phyloP scores from a whole-genome alignment of 92 coral and sea anemone species.

The Parazoanthus darwini region DNA sequence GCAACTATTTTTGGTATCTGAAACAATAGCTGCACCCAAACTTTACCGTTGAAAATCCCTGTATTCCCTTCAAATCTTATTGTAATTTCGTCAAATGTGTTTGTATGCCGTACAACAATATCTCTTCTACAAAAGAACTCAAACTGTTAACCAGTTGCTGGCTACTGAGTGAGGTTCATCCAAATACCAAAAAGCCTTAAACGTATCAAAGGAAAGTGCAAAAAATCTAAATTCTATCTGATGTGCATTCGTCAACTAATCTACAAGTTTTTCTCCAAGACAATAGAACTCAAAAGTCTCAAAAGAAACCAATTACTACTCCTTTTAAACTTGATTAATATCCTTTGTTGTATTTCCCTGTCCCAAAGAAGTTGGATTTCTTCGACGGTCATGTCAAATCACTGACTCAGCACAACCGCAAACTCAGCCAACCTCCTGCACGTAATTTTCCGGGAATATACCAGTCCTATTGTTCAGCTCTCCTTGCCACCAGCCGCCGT shows the following conservation, averaged over 20 bases:
- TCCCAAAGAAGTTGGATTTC: not conserved
- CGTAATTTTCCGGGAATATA: conserved; percentile 91
- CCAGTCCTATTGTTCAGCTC: conserved; percentile 82
- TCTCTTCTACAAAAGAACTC: not conserved
- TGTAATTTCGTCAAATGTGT: not conserved
- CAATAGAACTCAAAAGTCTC: not conserved
- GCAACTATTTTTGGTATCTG: no score
- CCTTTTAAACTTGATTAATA: no score
- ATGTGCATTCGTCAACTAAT: not conserved
- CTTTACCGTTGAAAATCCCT: not conserved
- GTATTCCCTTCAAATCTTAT: not conserved
- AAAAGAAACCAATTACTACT: not conserved
- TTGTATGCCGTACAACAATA: not conserved
- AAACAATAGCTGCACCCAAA: not conserved
- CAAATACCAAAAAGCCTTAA: no score
- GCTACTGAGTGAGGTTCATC: not conserved
- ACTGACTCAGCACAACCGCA: not conserved
- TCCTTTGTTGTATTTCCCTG: not conserved
- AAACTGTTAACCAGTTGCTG: not conserved
- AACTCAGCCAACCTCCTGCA: conserved; percentile 75
- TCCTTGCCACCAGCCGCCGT: conserved; percentile 97
- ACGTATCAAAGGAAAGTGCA: not conserved
- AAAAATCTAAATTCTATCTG: not conserved
- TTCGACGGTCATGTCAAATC: not conserved
- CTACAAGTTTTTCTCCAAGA: not conserved